These are phyloP conservation scores for Lordiphosa mommai DNA, from an alignment of 1,140 invertebrate genomes.

Conservation along the genomic window DNA sequence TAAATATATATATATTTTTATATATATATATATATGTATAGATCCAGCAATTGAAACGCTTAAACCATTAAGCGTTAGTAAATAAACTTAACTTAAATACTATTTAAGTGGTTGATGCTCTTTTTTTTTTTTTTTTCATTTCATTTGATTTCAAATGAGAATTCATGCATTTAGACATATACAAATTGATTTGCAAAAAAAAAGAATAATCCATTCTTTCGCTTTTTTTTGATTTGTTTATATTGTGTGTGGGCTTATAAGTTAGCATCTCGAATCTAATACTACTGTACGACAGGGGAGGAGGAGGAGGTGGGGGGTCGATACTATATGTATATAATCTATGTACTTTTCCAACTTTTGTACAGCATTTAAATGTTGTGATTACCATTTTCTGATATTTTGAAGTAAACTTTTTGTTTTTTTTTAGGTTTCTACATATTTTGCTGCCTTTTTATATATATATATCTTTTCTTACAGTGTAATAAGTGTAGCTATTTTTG, in stretches of 20 bases:
- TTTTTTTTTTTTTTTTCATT: conserved; percentile 25
- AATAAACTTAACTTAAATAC: conserved; percentile 69
- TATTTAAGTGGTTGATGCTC: conserved; percentile 63
- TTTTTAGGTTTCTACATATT: conserved; percentile 63
- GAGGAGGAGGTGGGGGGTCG: not conserved
- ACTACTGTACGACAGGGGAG: conserved; percentile 30
- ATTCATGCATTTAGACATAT: conserved; percentile 38
- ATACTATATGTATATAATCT: conserved; percentile 49
- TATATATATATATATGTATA: conserved; percentile 51
- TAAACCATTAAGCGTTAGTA: conserved; percentile 58
- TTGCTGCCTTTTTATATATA: conserved; percentile 15
- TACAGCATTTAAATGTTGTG: conserved; percentile 51
- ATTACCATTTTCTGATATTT: conserved; percentile 53
- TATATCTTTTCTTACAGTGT: conserved; percentile 38
- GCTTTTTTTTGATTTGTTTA: conserved; percentile 45
- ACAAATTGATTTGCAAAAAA: conserved; percentile 37
- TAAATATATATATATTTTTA: conserved; percentile 1
- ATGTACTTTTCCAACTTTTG: conserved; percentile 67
- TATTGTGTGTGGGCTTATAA: conserved; percentile 46
- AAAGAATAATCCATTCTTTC: conserved; percentile 28
- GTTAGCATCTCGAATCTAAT: conserved; percentile 60
- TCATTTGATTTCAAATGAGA: conserved; percentile 54
- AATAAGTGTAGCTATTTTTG: conserved; percentile 56
- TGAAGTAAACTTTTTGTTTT: conserved; percentile 64
- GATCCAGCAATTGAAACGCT: conserved; percentile 71